A percentile compares a stretch with the other conserved stretches of the same genome.
These are phyloP conservation scores for Pantherophis alleghaniensis DNA, from an alignment of 2,797 vertebrate genomes.

Conservation along the genomic window DNA sequence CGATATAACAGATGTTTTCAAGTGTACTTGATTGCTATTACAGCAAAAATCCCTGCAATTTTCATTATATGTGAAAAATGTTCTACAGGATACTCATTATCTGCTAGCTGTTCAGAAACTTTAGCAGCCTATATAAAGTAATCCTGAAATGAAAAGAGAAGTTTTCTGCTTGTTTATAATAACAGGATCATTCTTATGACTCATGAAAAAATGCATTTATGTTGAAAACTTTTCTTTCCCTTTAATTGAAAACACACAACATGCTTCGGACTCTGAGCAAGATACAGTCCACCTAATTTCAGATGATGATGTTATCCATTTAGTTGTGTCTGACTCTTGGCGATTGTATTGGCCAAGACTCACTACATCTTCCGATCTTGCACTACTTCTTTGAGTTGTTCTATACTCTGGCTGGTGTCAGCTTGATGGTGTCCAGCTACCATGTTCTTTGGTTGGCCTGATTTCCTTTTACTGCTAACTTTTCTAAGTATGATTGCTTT, in stretches of 20 bases:
- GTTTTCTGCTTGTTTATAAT: not conserved
- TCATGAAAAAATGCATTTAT: not conserved
- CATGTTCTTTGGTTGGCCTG: not conserved
- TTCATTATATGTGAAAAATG: not conserved
- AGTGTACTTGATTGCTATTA: not conserved
- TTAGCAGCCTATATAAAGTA: not conserved
- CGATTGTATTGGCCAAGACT: too few species aligned
- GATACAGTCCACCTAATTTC: not conserved
- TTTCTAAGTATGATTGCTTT: not conserved
- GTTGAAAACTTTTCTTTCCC: not conserved
- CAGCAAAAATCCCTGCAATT: not conserved
- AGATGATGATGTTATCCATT: not conserved
- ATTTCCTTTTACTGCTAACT: not conserved
- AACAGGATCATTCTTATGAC: not conserved
- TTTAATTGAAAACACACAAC: not conserved
- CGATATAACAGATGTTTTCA: not conserved
- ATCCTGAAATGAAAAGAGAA: not conserved
- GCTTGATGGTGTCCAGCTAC: not conserved
- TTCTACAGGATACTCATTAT: not conserved
- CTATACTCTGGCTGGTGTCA: not conserved
- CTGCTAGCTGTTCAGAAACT: not conserved
- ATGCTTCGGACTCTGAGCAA: not conserved
- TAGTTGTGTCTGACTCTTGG: not conserved
- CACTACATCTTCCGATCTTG: not conserved
- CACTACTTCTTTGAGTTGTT: not conserved